Conservation (phyloP, 1,140 invertebrate species). For the Lanistes nyassanus region DNA sequence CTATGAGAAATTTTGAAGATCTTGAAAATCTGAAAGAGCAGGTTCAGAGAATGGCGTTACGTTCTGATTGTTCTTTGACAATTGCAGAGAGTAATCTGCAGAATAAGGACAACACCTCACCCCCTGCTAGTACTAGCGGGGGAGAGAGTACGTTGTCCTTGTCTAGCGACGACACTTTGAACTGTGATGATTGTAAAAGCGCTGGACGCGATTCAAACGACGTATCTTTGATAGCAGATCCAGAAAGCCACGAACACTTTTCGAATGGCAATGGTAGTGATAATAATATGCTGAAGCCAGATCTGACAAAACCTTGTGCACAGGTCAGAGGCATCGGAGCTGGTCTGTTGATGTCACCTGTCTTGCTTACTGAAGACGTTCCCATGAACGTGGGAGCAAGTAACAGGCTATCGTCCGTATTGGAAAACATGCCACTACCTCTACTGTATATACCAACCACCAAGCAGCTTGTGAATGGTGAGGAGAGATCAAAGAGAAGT, state of each 20-base stretch:
- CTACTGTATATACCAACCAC: conserved; percentile 62
- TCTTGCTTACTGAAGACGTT: conserved; percentile 53
- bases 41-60: conserved; percentile 20
- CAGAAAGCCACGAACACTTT: conserved; percentile 1
- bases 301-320: conserved; percentile 6
- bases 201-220: conserved; percentile 3
- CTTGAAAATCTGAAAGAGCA: conserved; percentile 28
- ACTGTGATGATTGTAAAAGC: conserved; percentile 23
- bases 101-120: not conserved
- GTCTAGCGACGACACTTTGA: conserved; percentile 29
- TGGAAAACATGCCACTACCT: conserved; percentile 57
- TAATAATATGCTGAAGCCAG: not conserved
- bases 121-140: not conserved
- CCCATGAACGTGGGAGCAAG: conserved; percentile 47
- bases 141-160: conserved; percentile 18
- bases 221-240: not conserved
- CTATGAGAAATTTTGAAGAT: conserved; percentile 28
- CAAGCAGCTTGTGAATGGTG: conserved; percentile 50
- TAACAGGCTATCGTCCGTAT: conserved; percentile 54
- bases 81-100: not conserved
- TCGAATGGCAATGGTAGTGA: not conserved
- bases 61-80: not conserved
- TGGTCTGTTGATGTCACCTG: conserved; percentile 51
- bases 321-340: conserved; percentile 34
- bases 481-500: conserved; percentile 22